These are phyloP conservation scores for Lepus americanus DNA, from an alignment of 2,113 vertebrate genomes.

Conservation along the genomic window DNA sequence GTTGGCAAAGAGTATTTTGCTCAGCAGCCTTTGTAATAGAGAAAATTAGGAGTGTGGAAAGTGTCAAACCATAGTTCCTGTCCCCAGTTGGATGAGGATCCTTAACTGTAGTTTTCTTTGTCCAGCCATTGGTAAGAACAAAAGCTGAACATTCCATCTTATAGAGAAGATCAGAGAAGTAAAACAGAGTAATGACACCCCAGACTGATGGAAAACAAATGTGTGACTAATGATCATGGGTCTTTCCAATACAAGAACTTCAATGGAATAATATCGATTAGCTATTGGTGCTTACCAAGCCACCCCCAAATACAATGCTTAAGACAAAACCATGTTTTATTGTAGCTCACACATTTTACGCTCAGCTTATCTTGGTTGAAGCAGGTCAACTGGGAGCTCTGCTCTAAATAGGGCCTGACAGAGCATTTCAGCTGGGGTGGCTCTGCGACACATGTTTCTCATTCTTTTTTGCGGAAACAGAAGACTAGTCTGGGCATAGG, in stretches of 20 bases:
- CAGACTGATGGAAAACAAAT: constrained; percentile 8
- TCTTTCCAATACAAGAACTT: neutral
- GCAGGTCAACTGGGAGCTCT: neutral
- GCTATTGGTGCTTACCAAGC: constrained; percentile 21
- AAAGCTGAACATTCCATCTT: neutral
- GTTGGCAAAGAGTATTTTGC: neutral
- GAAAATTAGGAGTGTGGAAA: constrained; percentile 24
- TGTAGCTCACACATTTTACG: neutral
- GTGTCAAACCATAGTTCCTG: neutral
- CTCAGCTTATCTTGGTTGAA: constrained; percentile 9
- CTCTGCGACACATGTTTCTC: neutral
- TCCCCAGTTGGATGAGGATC: neutral
- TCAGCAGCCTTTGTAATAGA: constrained; percentile 30
- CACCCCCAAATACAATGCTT: constrained; percentile 5
- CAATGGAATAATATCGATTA: constrained; percentile 6
- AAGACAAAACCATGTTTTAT: constrained; percentile 35
- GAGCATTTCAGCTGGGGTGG: neutral
- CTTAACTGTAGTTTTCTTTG: neutral
- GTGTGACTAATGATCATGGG: constrained; percentile 16
- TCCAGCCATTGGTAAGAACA: neutral
- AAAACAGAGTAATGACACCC: constrained; percentile 11
- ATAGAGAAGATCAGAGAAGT: constrained; percentile 53
- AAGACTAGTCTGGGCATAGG: neutral
- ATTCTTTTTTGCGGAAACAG: neutral
- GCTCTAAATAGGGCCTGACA: neutral